Conservation (phyloP, 2,888 invertebrate genomes). For the Drosophila affinis region DNA sequence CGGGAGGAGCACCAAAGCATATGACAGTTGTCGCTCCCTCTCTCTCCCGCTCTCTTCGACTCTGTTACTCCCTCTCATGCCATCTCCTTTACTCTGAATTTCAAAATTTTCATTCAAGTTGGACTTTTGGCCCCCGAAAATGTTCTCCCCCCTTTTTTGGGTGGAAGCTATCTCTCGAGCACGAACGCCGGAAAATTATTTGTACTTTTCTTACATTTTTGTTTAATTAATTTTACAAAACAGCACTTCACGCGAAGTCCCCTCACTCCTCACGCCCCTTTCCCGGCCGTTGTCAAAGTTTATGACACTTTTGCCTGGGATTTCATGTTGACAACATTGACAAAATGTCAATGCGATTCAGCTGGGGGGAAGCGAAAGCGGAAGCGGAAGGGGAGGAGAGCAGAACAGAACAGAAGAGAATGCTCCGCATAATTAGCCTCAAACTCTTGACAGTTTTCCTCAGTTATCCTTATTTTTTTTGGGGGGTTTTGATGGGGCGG, state of each 20-base stretch:
- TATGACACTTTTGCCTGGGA: conserved; percentile 72
- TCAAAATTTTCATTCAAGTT: conserved; percentile 68
- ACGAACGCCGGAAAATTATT: conserved; percentile 70
- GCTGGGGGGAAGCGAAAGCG: background rate
- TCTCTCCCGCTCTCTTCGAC: background rate
- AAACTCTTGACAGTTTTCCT: conserved; percentile 50
- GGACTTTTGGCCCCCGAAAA: conserved; percentile 49
- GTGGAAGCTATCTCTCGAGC: conserved; percentile 44
- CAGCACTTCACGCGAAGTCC: conserved; percentile 6
- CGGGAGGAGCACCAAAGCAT: conserved; percentile 8
- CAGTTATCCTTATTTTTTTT: background rate
- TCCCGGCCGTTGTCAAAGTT: conserved; percentile 66
- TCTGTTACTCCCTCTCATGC: background rate
- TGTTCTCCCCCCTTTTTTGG: background rate
- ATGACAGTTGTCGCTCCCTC: conserved; percentile 2
- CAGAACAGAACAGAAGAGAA: conserved; percentile 3
- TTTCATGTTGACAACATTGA: conserved; percentile 76
- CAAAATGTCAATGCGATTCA: conserved; percentile 67
- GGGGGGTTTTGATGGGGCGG: background rate
- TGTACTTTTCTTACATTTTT: conserved; percentile 75
- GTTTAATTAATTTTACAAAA: conserved; percentile 78
- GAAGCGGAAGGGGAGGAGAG: background rate
- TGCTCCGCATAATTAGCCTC: conserved; percentile 69
- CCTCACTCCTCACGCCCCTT: background rate
- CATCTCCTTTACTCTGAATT: conserved; percentile 7